These are phyloP conservation scores for Sebastes steindachneri DNA, from an alignment of 2,797 vertebrate genomes.

Conservation along the genomic window DNA sequence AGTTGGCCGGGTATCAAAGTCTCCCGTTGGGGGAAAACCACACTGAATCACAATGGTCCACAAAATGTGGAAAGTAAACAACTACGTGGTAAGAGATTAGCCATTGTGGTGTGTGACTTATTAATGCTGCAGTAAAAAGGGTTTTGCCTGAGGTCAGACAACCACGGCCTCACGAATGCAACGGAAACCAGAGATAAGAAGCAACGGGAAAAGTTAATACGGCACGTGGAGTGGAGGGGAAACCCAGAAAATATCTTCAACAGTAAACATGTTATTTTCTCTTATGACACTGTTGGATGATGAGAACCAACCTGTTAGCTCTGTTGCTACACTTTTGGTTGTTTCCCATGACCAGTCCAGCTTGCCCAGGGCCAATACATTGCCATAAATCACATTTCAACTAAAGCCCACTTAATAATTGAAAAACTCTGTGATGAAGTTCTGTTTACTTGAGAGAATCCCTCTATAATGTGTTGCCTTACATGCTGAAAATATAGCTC, in stretches of 20 bases:
- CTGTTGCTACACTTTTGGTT: neutral
- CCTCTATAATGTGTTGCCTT: neutral
- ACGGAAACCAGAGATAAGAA: slow-evolving; percentile 22
- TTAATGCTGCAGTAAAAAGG: slow-evolving; percentile 12
- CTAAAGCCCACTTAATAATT: neutral
- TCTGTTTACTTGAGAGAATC: slow-evolving; percentile 13
- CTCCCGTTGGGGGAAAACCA: slow-evolving; percentile 47
- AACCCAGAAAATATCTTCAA: neutral
- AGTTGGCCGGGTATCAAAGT: slow-evolving; percentile 76
- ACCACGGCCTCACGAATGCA: neutral
- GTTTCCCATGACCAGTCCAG: neutral
- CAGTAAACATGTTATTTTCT: neutral
- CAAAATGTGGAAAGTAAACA: slow-evolving; percentile 58
- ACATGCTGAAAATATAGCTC: slow-evolving; percentile 13
- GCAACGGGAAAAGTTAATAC: neutral
- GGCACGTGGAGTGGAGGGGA: neutral
- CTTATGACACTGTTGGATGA: neutral
- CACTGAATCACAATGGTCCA: slow-evolving; percentile 33
- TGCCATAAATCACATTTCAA: neutral
- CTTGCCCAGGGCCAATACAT: neutral
- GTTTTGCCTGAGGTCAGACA: slow-evolving; percentile 35
- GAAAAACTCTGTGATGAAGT: neutral
- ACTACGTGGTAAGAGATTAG: slow-evolving; percentile 25
- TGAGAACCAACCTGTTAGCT: neutral
- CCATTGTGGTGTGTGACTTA: slow-evolving; percentile 16